Conservation (phyloP, 2,888 invertebrate genomes). For the Dasypogon diadema region DNA sequence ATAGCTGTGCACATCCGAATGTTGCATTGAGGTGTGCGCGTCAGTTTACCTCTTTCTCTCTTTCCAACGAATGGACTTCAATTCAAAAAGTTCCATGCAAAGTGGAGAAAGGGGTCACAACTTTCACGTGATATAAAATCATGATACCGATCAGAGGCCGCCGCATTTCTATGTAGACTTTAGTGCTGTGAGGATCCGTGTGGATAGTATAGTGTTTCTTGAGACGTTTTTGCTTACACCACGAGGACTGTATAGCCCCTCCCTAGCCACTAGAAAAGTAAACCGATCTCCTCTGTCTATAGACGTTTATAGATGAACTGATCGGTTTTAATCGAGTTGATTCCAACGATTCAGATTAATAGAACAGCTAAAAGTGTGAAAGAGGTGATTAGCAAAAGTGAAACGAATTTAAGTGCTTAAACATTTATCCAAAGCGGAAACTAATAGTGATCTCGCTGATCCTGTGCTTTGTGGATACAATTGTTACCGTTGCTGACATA, state of each 20-base stretch:
- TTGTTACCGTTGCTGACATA: background rate
- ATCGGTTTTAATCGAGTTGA: slow-evolving; percentile 15
- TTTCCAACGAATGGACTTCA: slow-evolving; percentile 54
- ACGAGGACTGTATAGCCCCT: slow-evolving; percentile 1
- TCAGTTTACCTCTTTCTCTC: slow-evolving; percentile 52
- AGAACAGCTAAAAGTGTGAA: slow-evolving; percentile 34
- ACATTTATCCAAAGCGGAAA: slow-evolving; percentile 26
- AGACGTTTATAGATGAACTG: slow-evolving; percentile 16
- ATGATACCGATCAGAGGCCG: slow-evolving; percentile 67
- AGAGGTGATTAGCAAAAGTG: slow-evolving; percentile 40
- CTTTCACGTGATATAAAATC: slow-evolving; percentile 70
- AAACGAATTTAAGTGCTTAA: slow-evolving; percentile 43
- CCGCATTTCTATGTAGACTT: slow-evolving; percentile 69
- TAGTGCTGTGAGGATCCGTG: slow-evolving; percentile 61
- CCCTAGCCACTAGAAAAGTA: slow-evolving; percentile 1
- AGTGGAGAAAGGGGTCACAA: slow-evolving; percentile 69
- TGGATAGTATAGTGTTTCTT: background rate
- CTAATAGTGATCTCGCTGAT: slow-evolving; percentile 1
- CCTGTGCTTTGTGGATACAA: slow-evolving; percentile 13
- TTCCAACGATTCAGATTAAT: slow-evolving; percentile 1
- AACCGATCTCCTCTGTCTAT: slow-evolving; percentile 21
- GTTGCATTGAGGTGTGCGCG: slow-evolving; percentile 19
- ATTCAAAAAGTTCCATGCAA: slow-evolving; percentile 56
- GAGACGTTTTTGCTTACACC: background rate
- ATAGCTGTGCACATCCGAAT: background rate